Percentiles rank a stretch among this genome's conserved stretches.
These are phyloP conservation scores for Pelagia noctiluca DNA, from an alignment of 30 jellyfish, hydroid and myxozoan species.

Conservation along the genomic window DNA sequence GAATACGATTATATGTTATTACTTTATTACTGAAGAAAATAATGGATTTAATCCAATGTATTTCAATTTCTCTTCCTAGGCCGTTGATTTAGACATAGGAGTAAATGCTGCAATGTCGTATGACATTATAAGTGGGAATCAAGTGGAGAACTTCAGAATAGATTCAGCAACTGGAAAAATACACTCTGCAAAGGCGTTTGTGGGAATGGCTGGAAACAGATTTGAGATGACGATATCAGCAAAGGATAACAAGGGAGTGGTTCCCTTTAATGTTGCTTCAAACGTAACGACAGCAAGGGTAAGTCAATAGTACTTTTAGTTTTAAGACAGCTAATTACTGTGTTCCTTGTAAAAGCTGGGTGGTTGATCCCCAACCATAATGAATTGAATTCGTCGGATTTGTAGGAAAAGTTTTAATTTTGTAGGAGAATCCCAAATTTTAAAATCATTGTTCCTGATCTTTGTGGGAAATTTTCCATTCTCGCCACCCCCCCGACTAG, in stretches of 20 bases:
- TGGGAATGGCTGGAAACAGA: conserved; percentile 51
- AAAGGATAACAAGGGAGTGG: conserved; percentile 53
- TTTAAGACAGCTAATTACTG: not conserved
- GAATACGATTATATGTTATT: too few relatives aligned
- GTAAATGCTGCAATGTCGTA: conserved; percentile 46
- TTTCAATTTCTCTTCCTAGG: too few relatives aligned
- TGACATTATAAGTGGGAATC: conserved; percentile 42
- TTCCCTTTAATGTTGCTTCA: conserved; percentile 48
- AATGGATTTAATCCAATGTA: too few relatives aligned
- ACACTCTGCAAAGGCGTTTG: conserved; percentile 30
- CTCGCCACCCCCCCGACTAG: too few relatives aligned
- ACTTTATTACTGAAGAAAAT: too few relatives aligned
- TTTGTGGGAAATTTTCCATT: not conserved
- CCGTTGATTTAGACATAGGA: conserved; percentile 45
- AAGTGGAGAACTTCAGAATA: conserved; percentile 33
- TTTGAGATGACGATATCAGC: conserved; percentile 57
- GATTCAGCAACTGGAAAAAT: conserved; percentile 53
- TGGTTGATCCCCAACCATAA: not conserved
- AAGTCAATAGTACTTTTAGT: not conserved
- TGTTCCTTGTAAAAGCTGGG: not conserved
- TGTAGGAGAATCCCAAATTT: not conserved
- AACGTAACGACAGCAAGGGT: conserved; percentile 77
- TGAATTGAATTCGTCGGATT: not conserved
- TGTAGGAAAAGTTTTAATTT: not conserved
- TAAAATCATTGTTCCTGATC: not conserved